Evolutionary conservation across 2,888 invertebrate species (phyloP), one percentile per base, ranked within the genome.

Genomic region (Machimus rusticus): DNA sequence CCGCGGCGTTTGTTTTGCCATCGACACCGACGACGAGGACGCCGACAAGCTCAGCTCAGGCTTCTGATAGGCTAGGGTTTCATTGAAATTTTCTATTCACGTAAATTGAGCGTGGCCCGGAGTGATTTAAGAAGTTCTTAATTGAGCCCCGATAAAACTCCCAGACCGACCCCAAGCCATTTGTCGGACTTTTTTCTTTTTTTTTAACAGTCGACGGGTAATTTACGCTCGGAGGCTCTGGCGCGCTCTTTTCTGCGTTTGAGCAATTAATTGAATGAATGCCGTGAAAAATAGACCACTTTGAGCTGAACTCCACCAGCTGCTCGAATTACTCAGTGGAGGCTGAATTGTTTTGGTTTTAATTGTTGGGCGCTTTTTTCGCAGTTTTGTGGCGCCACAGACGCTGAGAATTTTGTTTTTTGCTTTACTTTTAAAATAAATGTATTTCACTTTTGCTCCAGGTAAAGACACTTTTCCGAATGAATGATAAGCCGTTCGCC

Each of bases 71-170:
- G 37, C 16, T 16, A 16, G 51, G 74, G 39, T 66, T 84, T 74
- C 84, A 84, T 39, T 84, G 84, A 84, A 74, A 84, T 57, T 84
- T 84, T 84, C 84, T 74, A 84, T 84, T 74, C 84, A 74, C 84
- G 84, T 84, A 84, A 84, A 84, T 84, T 66, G 74, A 66, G 37
- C 28, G 74, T 39, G 51, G 28, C 66, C 66, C 23, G 51, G 39
- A 66, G 66, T 84, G 84, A 84, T 84, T 84, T 84, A 84, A 84
- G 66, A 66, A 84, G 84, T 84, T 57, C 74, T 74, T 84, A 84
- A 84, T 84, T 84, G 84, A 84, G 39, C 57, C 9, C 43, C 34
- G 84, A 84, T 84, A 66, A 79, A 51, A 81, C 51, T 81, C 28
- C 51, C 23, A 81, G 43, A 81, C 81, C 23, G 51, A 55, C 39